These are phyloP conservation scores for Poecilia wingei DNA, from an alignment of 2,797 vertebrate genomes.

Conservation along the genomic window DNA sequence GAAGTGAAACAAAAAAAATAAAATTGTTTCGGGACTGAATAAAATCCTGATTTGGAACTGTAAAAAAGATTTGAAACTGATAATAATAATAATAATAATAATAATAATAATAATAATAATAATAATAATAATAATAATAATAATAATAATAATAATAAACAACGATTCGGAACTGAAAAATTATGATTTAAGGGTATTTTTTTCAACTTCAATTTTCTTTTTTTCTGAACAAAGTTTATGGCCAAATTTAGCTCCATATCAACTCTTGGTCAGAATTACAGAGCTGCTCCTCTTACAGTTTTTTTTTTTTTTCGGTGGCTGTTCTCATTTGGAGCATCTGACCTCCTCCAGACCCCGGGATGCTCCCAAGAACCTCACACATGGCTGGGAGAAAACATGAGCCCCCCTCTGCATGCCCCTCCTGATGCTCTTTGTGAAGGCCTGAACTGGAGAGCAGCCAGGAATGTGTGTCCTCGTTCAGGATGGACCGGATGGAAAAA, in stretches of 20 bases:
- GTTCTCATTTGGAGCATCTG: background rate
- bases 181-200: too few species aligned
- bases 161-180: too few species aligned
- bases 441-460: conserved; percentile 31
- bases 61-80: too few species aligned
- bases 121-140: too few species aligned
- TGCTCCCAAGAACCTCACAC: conserved; percentile 46
- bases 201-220: too few species aligned
- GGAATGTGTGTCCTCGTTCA: conserved; percentile 51
- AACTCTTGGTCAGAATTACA: background rate
- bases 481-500: conserved; percentile 16
- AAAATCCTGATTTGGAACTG: too few species aligned
- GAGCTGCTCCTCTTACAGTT: background rate
- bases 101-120: too few species aligned
- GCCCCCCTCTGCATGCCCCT: conserved; percentile 33
- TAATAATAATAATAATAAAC: too few species aligned
- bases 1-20: too few species aligned
- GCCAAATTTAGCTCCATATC: background rate
- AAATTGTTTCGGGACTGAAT: too few species aligned
- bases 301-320: background rate
- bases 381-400: conserved; percentile 67
- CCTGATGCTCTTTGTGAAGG: conserved; percentile 43
- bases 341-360: background rate
- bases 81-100: too few species aligned
- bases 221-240: too few species aligned